These are phyloP conservation scores for Typhlomys cinereus DNA, from an alignment of 2,113 vertebrate genomes.

Conservation along the genomic window DNA sequence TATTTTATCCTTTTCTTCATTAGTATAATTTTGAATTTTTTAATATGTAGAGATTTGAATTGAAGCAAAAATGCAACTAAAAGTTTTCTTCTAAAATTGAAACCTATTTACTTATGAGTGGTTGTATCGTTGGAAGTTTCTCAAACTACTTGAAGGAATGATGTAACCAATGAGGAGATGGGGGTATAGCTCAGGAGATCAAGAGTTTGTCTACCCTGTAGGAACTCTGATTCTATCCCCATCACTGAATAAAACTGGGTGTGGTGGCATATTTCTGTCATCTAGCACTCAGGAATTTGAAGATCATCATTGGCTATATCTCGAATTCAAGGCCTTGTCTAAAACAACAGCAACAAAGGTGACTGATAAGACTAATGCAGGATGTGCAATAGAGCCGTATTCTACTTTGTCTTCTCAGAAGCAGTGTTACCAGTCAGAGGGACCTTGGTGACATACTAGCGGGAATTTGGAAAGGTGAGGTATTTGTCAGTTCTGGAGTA, in stretches of 20 bases:
- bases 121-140: constrained; percentile 30
- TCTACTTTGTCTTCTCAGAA: not conserved
- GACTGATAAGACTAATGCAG: not conserved
- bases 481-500: not conserved
- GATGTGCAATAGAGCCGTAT: not conserved
- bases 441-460: not conserved
- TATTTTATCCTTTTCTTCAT: constrained; percentile 39
- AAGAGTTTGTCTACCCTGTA: not conserved
- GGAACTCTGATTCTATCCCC: not conserved
- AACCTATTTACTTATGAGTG: constrained; percentile 18
- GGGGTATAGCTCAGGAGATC: not conserved
- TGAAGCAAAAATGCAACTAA: not conserved
- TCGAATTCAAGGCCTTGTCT: not conserved
- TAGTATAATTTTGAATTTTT: constrained; percentile 3
- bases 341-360: not conserved
- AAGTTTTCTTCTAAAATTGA: constrained; percentile 34
- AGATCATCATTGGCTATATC: not conserved
- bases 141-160: not conserved
- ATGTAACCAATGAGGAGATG: not conserved
- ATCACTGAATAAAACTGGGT: not conserved
- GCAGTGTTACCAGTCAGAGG: not conserved
- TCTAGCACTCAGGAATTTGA: not conserved
- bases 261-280: not conserved
- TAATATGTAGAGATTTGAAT: constrained; percentile 16
- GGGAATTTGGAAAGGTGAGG: not conserved